Percentiles rank a stretch among this genome's conserved stretches.
Conservation (phyloP, 2,888 invertebrate species). For the Ariolimax columbianus region DNA sequence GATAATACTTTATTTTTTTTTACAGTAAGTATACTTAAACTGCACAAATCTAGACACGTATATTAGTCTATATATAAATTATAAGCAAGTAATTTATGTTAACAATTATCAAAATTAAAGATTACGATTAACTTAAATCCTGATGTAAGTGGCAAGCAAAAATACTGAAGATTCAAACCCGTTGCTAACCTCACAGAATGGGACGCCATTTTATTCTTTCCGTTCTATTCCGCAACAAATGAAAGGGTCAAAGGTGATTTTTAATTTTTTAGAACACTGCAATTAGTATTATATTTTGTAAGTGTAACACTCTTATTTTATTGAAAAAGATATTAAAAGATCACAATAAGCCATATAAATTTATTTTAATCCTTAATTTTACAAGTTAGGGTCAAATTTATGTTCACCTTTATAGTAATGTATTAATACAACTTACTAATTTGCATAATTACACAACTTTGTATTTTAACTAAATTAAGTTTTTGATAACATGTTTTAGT, state of each 20-base stretch:
- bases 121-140: background rate
- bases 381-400: constrained; percentile 48
- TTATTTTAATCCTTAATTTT: background rate
- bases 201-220: constrained; percentile 43
- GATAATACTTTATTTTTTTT: too few relatives aligned
- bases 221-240: constrained; percentile 13
- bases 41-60: background rate
- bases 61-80: background rate
- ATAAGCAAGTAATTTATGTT: background rate
- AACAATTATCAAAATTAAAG: background rate
- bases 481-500: background rate
- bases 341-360: background rate
- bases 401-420: constrained; percentile 50
- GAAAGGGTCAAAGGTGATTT: constrained; percentile 6
- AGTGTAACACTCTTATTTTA: background rate
- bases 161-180: background rate
- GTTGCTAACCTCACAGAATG: constrained; percentile 49
- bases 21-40: too few relatives aligned
- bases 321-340: background rate
- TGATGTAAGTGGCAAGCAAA: background rate
- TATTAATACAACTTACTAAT: constrained; percentile 45
- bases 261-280: background rate
- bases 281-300: background rate
- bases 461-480: background rate
- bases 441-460: constrained; percentile 40